phyloP scores from a whole-genome alignment of 2,113 vertebrate genomes.

The Pao palembangensis region DNA sequence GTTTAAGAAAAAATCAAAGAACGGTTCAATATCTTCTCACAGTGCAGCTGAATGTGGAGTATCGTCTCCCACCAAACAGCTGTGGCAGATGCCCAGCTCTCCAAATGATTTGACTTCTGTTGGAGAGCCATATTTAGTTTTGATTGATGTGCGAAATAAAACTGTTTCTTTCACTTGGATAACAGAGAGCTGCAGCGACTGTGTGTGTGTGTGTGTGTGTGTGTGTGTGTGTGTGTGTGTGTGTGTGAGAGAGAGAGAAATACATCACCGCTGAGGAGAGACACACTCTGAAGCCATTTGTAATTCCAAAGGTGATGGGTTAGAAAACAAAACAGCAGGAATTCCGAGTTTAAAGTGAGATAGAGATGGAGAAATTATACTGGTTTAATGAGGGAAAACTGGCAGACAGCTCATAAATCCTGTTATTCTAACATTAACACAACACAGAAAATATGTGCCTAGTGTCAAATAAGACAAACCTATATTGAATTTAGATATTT shows the following conservation, averaged over 20 bases:
- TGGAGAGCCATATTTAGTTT: constrained; percentile 52
- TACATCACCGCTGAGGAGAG: constrained; percentile 27
- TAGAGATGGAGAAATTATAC: constrained; percentile 7
- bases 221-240: too few species aligned
- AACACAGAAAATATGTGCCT: constrained; percentile 2
- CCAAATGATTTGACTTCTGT: constrained; percentile 24
- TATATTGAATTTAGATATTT: neutral
- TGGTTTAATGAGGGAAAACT: constrained; percentile 35
- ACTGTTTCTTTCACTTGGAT: constrained; percentile 18
- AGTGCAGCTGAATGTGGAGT: too few species aligned
- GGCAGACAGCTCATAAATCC: constrained; percentile 22
- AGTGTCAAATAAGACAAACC: too few species aligned
- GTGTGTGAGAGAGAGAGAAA: constrained; percentile 13
- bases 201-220: too few species aligned
- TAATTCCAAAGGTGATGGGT: constrained; percentile 44
- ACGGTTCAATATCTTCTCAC: too few species aligned
- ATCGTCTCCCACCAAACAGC: constrained; percentile 9
- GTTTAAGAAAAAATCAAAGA: too few species aligned
- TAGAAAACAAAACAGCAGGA: constrained; percentile 39
- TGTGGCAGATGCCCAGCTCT: constrained; percentile 27
- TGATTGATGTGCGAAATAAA: constrained; percentile 44
- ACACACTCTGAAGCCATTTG: constrained; percentile 51
- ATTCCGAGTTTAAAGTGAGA: constrained; percentile 32
- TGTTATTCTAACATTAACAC: constrained; percentile 11
- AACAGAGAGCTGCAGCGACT: constrained; percentile 14